phyloP scores from a whole-genome alignment of 1,140 invertebrate genomes.

The Acyrthosiphon pisum region DNA sequence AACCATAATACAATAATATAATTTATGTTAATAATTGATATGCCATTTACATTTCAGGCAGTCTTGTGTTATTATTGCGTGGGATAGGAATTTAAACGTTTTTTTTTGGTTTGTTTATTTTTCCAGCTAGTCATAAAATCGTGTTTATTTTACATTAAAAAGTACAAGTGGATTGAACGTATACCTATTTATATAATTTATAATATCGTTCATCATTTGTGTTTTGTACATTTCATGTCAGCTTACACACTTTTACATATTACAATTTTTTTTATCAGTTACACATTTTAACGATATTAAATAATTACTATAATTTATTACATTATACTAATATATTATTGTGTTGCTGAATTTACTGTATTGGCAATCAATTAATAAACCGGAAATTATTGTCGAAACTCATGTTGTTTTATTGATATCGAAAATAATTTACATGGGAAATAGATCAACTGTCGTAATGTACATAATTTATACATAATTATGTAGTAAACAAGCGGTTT shows the following conservation, averaged over 20 bases:
- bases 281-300: background rate
- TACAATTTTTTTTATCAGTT: background rate
- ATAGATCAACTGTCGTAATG: background rate
- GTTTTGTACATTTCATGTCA: background rate
- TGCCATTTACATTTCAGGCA: background rate
- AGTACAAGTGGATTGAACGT: background rate
- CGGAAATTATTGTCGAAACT: background rate
- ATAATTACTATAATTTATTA: background rate
- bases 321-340: background rate
- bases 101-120: background rate
- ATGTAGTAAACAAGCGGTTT: background rate
- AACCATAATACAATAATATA: background rate
- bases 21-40: background rate
- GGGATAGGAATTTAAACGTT: background rate
- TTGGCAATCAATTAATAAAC: background rate
- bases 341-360: background rate
- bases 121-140: background rate
- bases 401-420: background rate
- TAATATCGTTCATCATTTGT: background rate
- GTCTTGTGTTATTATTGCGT: background rate
- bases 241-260: background rate
- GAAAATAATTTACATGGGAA: background rate
- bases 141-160: background rate
- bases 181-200: background rate
- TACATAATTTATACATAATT: background rate